Conservation (phyloP, 2,113 vertebrate genomes). For the Aldabrachelys gigantea region DNA sequence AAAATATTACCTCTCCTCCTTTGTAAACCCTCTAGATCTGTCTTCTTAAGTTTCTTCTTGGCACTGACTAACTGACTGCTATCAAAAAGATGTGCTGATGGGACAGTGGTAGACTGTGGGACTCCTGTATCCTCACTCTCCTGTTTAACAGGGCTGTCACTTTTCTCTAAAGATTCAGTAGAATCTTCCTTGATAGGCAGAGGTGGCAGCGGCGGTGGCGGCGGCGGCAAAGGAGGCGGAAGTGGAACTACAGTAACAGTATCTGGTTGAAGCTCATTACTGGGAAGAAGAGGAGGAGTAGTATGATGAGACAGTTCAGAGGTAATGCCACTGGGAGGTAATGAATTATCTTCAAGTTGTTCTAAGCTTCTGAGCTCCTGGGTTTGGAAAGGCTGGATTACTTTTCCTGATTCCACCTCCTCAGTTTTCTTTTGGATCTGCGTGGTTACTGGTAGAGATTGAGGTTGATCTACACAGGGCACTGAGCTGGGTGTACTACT, state of each 20-base stretch:
- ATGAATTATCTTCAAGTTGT: conserved; percentile 77
- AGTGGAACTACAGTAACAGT: conserved; percentile 66
- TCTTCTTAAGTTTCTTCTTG: conserved; percentile 95
- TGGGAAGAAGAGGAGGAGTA: conserved; percentile 72
- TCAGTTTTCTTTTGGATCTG: conserved; percentile 76
- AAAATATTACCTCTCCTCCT: conserved; percentile 88
- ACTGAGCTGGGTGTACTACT: conserved; percentile 68
- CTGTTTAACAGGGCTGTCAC: conserved; percentile 51
- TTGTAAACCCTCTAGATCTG: conserved; percentile 88
- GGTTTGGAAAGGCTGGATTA: conserved; percentile 54
- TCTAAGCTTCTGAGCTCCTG: conserved; percentile 66
- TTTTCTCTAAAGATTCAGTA: conserved; percentile 70
- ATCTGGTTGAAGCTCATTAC: conserved; percentile 62
- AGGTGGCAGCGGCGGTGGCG: conserved; percentile 57
- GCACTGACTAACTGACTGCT: conserved; percentile 95
- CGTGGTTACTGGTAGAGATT: conserved; percentile 78
- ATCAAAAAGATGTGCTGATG: conserved; percentile 91
- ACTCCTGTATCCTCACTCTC: conserved; percentile 78
- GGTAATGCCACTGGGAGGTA: conserved; percentile 77
- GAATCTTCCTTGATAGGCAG: conserved; percentile 76
- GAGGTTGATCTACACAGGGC: conserved; percentile 65
- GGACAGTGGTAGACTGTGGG: conserved; percentile 65
- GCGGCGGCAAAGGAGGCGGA: conserved; percentile 66
- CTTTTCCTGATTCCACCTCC: conserved; percentile 68
- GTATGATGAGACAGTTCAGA: conserved; percentile 65